Percentiles rank a stretch among this genome's conserved stretches.
Conservation (phyloP, 1,140 invertebrate species). For the Thaumetopoea pityocampa region DNA sequence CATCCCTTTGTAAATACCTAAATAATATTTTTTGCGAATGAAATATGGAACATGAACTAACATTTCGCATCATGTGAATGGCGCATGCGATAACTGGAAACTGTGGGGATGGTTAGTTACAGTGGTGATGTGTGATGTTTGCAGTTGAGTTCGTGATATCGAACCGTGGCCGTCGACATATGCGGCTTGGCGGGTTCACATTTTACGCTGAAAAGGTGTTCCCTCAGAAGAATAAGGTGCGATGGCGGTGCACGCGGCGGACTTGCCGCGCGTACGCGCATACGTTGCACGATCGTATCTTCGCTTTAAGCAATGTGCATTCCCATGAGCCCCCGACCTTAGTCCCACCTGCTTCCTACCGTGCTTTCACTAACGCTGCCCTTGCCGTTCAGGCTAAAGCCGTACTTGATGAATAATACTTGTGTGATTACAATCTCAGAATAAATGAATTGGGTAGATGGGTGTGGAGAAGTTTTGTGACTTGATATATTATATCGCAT, state of each 20-base stretch:
- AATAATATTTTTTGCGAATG: too few species aligned
- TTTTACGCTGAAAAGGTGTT: constrained; percentile 75
- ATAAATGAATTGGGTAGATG: too few species aligned
- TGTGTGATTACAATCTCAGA: too few species aligned
- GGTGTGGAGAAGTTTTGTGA: too few species aligned
- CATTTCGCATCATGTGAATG: too few species aligned
- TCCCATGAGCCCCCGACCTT: constrained; percentile 65
- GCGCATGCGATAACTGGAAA: neutral
- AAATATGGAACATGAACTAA: too few species aligned
- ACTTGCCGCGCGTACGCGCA: constrained; percentile 73
- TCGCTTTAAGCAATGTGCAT: constrained; percentile 71
- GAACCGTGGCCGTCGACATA: constrained; percentile 68
- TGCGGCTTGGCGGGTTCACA: constrained; percentile 69
- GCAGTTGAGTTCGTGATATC: constrained; percentile 75
- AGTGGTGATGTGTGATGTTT: constrained; percentile 49
- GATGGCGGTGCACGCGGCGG: constrained; percentile 72
- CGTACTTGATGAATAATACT: constrained; percentile 44
- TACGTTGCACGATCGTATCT: constrained; percentile 69
- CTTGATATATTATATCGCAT: too few species aligned
- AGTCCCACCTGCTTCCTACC: constrained; percentile 23
- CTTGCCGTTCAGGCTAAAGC: constrained; percentile 47
- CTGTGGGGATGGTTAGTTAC: constrained; percentile 33
- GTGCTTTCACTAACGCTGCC: constrained; percentile 34
- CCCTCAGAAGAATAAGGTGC: constrained; percentile 70
- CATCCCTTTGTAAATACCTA: too few species aligned